A percentile compares a stretch with the other conserved stretches of the same genome.
Evolutionary conservation across 2,888 invertebrate species (phyloP).

Genomic region (Xylocampa areola): DNA sequence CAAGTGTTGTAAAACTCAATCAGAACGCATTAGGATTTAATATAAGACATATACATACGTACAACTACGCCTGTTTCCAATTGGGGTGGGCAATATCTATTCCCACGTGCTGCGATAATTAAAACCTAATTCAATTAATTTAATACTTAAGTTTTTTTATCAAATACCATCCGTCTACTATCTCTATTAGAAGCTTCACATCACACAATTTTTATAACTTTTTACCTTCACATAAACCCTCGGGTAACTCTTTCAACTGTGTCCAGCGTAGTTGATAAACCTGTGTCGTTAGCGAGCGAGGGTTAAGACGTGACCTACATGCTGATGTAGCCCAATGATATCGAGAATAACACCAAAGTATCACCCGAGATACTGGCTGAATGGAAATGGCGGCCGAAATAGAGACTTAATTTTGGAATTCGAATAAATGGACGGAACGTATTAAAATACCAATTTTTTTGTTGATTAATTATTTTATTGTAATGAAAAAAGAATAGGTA

Average conservation of each 20-base stretch:
- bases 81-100: no score
- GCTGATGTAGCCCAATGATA: constrained; percentile 49
- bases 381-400: constrained; percentile 39
- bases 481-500: no score
- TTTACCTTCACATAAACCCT: constrained; percentile 36
- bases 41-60: no score
- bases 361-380: constrained; percentile 41
- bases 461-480: background rate
- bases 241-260: constrained; percentile 49
- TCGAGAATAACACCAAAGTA: constrained; percentile 54
- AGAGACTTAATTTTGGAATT: constrained; percentile 42
- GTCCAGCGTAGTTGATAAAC: constrained; percentile 61
- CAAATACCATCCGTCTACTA: no score
- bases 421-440: constrained; percentile 16
- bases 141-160: no score
- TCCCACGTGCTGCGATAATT: no score
- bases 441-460: background rate
- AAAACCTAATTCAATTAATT: no score
- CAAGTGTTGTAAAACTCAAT: no score
- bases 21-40: no score
- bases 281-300: constrained; percentile 61
- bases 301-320: constrained; percentile 65
- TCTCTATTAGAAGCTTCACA: no score
- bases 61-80: no score
- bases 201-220: constrained; percentile 19